These are phyloP conservation scores for Festucalex cinctus DNA, from an alignment of 2,113 vertebrate genomes.

Conservation along the genomic window DNA sequence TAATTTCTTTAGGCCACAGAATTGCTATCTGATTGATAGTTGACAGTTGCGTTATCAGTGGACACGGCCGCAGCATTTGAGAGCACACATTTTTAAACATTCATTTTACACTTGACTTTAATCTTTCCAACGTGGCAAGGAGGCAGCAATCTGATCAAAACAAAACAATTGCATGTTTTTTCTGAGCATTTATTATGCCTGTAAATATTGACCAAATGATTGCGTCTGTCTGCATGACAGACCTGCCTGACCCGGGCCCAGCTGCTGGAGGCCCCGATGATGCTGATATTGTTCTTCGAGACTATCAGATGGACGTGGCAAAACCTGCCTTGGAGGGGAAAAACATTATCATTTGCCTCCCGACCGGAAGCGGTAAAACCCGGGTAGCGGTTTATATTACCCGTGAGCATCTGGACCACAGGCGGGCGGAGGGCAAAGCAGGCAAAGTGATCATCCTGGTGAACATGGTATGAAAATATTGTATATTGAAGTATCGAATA, in stretches of 20 bases:
- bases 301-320: slow-evolving; percentile 91
- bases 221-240: slow-evolving; percentile 44
- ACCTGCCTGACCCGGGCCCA: slow-evolving; percentile 49
- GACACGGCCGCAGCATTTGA: too few relatives aligned
- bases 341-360: slow-evolving; percentile 92
- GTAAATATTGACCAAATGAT: slow-evolving; percentile 37
- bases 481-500: neutral
- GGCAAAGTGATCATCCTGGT: slow-evolving; percentile 92
- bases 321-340: slow-evolving; percentile 84
- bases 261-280: slow-evolving; percentile 60
- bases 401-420: slow-evolving; percentile 84
- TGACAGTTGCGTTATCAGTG: too few relatives aligned
- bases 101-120: too few relatives aligned
- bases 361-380: slow-evolving; percentile 96
- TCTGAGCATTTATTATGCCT: neutral
- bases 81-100: too few relatives aligned
- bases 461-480: slow-evolving; percentile 82
- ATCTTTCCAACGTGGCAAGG: too few relatives aligned
- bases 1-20: too few relatives aligned
- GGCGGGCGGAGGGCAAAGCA: slow-evolving; percentile 53
- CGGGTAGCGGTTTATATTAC: slow-evolving; percentile 91
- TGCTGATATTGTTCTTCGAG: slow-evolving; percentile 78
- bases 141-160: neutral
- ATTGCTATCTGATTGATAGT: too few relatives aligned
- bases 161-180: neutral